phyloP scores from a whole-genome alignment of 1,140 invertebrate genomes.

The Lordiphosa clarofinis region DNA sequence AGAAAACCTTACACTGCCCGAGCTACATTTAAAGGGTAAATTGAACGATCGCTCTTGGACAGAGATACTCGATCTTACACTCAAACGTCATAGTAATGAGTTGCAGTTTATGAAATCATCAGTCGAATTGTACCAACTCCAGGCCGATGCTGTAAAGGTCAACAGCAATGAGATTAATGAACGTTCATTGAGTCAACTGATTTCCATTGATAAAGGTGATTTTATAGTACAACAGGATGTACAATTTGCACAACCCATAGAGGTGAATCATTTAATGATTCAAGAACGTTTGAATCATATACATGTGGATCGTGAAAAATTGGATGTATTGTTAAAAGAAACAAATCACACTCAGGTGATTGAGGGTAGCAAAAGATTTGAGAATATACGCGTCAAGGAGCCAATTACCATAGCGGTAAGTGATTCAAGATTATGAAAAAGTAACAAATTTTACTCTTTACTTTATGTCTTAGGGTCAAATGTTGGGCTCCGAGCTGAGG shows the following conservation, averaged over 20 bases:
- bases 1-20: constrained; percentile 24
- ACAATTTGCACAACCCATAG: constrained; percentile 70
- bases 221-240: constrained; percentile 78
- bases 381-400: constrained; percentile 73
- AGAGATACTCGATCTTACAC: constrained; percentile 43
- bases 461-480: constrained; percentile 34
- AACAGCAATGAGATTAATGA: constrained; percentile 57
- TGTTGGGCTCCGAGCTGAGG: constrained; percentile 69
- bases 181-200: constrained; percentile 39
- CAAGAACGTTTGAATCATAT: constrained; percentile 79
- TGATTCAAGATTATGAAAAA: neutral
- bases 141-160: constrained; percentile 39
- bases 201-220: constrained; percentile 59
- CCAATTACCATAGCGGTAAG: constrained; percentile 75
- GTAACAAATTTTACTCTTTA: too few relatives aligned
- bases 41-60: constrained; percentile 55
- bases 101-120: constrained; percentile 58
- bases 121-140: constrained; percentile 38
- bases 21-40: constrained; percentile 48
- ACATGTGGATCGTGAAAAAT: constrained; percentile 66
- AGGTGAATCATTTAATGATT: constrained; percentile 73
- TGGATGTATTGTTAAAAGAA: constrained; percentile 79
- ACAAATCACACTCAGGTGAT: constrained; percentile 74
- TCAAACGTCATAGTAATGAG: constrained; percentile 50
- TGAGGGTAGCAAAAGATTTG: constrained; percentile 73